Conservation (phyloP, 23 tunicate genomes). For the Phallusia fumigata region DNA sequence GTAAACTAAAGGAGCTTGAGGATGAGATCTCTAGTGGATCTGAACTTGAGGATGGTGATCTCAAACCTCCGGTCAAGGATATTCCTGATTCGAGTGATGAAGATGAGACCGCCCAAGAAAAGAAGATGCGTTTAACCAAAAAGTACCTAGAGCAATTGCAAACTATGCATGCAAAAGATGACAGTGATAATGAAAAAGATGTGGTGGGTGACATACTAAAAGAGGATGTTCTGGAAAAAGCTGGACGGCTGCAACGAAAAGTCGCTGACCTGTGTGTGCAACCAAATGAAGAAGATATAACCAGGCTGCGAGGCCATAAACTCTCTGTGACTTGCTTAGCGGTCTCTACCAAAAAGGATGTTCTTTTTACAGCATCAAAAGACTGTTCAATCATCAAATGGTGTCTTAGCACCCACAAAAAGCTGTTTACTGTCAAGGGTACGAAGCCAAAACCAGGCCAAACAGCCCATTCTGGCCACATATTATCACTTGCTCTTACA, state of each 20-base stretch:
- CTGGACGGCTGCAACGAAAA: slow-evolving; percentile 68
- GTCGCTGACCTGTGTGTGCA: slow-evolving; percentile 59
- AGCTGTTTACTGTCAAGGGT: slow-evolving; percentile 41
- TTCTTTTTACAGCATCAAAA: slow-evolving; percentile 67
- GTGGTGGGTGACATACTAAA: slow-evolving; percentile 66
- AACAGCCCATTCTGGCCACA: slow-evolving; percentile 44
- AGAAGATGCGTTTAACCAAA: slow-evolving; percentile 77
- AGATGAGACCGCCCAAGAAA: slow-evolving; percentile 90
- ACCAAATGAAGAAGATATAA: slow-evolving; percentile 34
- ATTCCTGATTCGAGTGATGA: slow-evolving; percentile 25
- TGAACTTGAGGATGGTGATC: slow-evolving; percentile 41
- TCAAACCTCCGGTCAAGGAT: background rate
- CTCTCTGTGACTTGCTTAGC: slow-evolving; percentile 49
- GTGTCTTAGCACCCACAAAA: slow-evolving; percentile 33
- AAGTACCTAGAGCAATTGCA: slow-evolving; percentile 63
- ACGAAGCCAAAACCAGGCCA: slow-evolving; percentile 23
- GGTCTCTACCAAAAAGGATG: slow-evolving; percentile 37
- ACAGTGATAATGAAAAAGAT: slow-evolving; percentile 52
- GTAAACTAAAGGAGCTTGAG: background rate
- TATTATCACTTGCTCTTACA: slow-evolving; percentile 70
- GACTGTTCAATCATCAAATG: slow-evolving; percentile 89
- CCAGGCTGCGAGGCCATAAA: slow-evolving; percentile 51
- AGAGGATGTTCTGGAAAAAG: slow-evolving; percentile 79
- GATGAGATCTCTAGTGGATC: slow-evolving; percentile 78
- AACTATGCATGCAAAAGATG: slow-evolving; percentile 18